These are phyloP conservation scores for Agraylea sexmaculata DNA, from an alignment of 1,140 invertebrate species.

Conservation along the genomic window DNA sequence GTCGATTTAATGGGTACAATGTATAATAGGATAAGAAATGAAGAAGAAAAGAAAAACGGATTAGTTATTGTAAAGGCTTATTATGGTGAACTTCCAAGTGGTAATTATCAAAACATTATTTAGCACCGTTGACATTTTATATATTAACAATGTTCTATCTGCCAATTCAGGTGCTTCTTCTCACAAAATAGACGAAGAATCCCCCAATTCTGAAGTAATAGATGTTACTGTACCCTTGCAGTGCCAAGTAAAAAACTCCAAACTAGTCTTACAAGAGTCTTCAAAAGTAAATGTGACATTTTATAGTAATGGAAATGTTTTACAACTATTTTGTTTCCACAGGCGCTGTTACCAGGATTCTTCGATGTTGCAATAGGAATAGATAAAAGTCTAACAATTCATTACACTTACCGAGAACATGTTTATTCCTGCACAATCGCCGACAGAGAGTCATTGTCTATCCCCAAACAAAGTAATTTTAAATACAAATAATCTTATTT, in stretches of 20 bases:
- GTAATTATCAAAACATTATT: too few relatives aligned
- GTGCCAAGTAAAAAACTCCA: slow-evolving; percentile 84
- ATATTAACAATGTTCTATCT: too few relatives aligned
- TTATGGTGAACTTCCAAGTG: slow-evolving; percentile 58
- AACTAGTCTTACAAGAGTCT: slow-evolving; percentile 70
- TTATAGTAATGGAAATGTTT: too few relatives aligned
- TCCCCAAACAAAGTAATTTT: slow-evolving; percentile 50
- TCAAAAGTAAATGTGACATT: slow-evolving; percentile 60
- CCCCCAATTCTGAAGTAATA: slow-evolving; percentile 50
- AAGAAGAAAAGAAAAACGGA: slow-evolving; percentile 68
- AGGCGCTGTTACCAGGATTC: slow-evolving; percentile 93
- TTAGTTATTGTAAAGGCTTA: slow-evolving; percentile 78
- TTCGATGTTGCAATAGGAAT: slow-evolving; percentile 93
- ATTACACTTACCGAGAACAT: slow-evolving; percentile 74
- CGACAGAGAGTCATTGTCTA: slow-evolving; percentile 65
- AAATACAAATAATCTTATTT: too few relatives aligned
- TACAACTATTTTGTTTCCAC: too few relatives aligned
- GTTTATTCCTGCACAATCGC: slow-evolving; percentile 67
- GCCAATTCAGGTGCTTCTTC: slow-evolving; percentile 23
- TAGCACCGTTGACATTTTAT: not conserved
- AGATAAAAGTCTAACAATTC: slow-evolving; percentile 76
- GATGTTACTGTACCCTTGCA: slow-evolving; percentile 91
- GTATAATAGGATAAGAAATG: slow-evolving; percentile 58
- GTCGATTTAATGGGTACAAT: slow-evolving; percentile 80
- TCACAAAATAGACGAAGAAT: slow-evolving; percentile 25